Conservation (phyloP, 2,797 vertebrate species). For the Nyctalus aviator region DNA sequence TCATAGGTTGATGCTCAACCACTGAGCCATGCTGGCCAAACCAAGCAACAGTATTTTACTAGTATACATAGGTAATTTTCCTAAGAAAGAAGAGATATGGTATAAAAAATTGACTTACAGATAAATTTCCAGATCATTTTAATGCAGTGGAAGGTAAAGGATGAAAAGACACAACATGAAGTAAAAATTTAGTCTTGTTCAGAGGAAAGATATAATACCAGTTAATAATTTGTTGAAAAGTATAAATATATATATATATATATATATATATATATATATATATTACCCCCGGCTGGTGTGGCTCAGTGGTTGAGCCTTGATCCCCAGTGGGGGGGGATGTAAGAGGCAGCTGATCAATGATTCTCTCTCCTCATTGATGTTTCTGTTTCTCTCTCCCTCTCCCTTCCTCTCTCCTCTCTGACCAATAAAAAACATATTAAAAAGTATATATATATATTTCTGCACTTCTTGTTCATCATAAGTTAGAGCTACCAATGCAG, state of each 20-base stretch:
- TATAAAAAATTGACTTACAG: neutral
- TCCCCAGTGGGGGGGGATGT: too few relatives aligned
- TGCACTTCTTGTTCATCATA: neutral
- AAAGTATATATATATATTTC: neutral
- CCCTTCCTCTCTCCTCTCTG: too few relatives aligned
- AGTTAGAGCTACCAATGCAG: neutral
- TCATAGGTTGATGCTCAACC: neutral
- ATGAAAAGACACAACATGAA: neutral
- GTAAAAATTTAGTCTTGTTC: neutral
- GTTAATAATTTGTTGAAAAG: conserved; percentile 28
- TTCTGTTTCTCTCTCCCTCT: too few relatives aligned
- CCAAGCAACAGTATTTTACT: neutral
- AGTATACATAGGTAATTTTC: neutral
- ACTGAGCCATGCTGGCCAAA: too few relatives aligned
- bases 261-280: neutral
- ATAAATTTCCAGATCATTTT: conserved; percentile 32
- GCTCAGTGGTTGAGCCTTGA: too few relatives aligned
- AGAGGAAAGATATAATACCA: neutral
- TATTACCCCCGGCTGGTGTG: too few relatives aligned
- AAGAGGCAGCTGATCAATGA: too few relatives aligned
- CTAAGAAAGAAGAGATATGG: neutral
- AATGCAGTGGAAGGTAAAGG: neutral
- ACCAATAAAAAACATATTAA: neutral
- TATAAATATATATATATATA: neutral
- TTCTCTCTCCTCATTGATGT: too few relatives aligned